Percentiles rank a stretch among this genome's conserved stretches.
Conservation (phyloP, 2,113 vertebrate species). For the Megaleporinus macrocephalus region DNA sequence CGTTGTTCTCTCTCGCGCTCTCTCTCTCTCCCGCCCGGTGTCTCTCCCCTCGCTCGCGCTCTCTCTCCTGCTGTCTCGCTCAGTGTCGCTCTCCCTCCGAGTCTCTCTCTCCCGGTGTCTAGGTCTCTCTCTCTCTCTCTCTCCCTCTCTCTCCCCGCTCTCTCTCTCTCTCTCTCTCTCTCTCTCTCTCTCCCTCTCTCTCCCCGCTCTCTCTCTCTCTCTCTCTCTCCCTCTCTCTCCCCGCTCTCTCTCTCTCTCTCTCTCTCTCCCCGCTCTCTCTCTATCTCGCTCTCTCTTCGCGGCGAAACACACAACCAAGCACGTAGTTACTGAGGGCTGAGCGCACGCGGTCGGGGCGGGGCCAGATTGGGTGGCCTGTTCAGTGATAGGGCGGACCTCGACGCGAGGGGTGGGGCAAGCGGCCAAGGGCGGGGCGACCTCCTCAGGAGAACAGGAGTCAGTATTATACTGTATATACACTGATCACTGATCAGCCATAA, state of each 20-base stretch:
- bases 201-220: background rate
- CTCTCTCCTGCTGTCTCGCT: background rate
- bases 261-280: background rate
- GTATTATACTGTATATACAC: too few relatives aligned
- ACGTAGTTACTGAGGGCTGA: constrained; percentile 38
- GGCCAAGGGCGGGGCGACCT: too few relatives aligned
- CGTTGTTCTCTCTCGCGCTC: constrained; percentile 59
- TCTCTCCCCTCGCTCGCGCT: background rate
- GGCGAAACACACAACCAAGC: constrained; percentile 62
- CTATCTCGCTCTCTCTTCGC: background rate
- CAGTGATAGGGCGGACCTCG: background rate
- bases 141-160: background rate
- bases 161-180: background rate
- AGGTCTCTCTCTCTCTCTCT: constrained; percentile 33
- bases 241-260: constrained; percentile 28
- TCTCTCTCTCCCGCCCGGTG: background rate
- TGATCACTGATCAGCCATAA: too few relatives aligned
- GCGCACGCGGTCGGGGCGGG: background rate
- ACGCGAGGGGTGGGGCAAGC: background rate
- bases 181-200: background rate
- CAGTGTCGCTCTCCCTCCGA: background rate
- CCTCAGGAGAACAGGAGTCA: too few relatives aligned
- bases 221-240: background rate
- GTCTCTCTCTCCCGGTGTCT: constrained; percentile 35
- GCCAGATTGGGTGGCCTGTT: background rate